These are phyloP conservation scores for Myiagra hebetior DNA, from an alignment of 2,113 vertebrate genomes.

Conservation along the genomic window DNA sequence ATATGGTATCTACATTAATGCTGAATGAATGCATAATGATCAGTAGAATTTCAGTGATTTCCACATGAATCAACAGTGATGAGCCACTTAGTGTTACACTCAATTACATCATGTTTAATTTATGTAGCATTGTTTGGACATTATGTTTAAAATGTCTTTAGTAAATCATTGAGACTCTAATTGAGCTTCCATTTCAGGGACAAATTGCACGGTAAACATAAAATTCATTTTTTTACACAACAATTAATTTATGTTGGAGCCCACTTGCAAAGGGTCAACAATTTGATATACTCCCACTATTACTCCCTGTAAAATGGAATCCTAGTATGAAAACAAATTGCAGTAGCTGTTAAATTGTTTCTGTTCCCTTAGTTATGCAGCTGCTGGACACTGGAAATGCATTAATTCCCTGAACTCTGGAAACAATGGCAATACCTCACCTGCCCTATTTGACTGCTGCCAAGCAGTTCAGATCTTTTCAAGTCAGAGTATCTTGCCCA, in stretches of 20 bases:
- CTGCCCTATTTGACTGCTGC: background rate
- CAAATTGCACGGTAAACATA: conserved; percentile 56
- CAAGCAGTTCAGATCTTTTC: background rate
- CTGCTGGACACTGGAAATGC: background rate
- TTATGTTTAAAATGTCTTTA: conserved; percentile 58
- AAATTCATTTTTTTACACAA: conserved; percentile 55
- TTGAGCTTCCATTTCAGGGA: conserved; percentile 40
- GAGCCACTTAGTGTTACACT: conserved; percentile 49
- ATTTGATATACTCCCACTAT: conserved; percentile 16
- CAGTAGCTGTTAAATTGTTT: background rate
- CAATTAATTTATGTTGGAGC: conserved; percentile 57
- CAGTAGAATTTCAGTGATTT: conserved; percentile 58
- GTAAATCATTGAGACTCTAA: conserved; percentile 62
- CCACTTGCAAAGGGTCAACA: conserved; percentile 13
- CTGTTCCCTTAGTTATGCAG: background rate
- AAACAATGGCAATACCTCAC: background rate
- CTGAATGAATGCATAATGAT: conserved; percentile 54
- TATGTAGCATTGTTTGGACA: conserved; percentile 63
- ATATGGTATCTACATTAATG: conserved; percentile 44
- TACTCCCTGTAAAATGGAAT: conserved; percentile 7
- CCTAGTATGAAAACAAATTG: background rate
- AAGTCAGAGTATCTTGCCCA: background rate
- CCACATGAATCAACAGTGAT: conserved; percentile 63
- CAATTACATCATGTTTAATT: conserved; percentile 68
- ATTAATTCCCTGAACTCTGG: background rate